Base-by-base conservation (phyloP, 1,140 invertebrate genomes). In the Aplysia californica region DNA sequence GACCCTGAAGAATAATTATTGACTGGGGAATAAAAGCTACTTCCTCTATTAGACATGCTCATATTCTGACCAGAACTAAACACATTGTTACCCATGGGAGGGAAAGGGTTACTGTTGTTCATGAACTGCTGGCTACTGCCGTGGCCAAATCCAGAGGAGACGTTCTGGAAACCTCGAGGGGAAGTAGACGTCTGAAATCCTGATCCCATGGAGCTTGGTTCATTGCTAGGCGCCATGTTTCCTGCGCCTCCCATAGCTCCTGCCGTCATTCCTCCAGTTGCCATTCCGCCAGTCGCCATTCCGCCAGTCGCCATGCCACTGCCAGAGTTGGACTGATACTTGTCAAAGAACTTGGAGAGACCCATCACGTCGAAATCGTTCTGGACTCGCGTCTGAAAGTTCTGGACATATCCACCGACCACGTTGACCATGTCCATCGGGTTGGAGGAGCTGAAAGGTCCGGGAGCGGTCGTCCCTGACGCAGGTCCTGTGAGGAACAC, bases 321-420 rank as follows among this genome's bases (percentile, higher is more conserved):
- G 23, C 6, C 64, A 31, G 64, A 36, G 10, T 18, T 26, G 4
- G 64, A 35, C 36, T 26, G 31, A 26, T 33, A 6, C 10, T 23
- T 66, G 64, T 66, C 35, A 36, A 33, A 29, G 64, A 69, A 41
- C n/a, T n/a, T 41, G 67, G 39, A 39, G 36, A 69, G 36, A 21
- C 59, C 71, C 59, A 64, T 41, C 21, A n/a, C 6, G 20, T 65
- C 4, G 21, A 41, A 1, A 3, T 64, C 71, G 20, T 61, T 35
- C 58, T 74, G 58, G 23, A 74, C 58, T n/a, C 56, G 15, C 6
- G 36, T 20, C 61, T 26, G 15, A 31, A 41, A 36, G 23, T n/a
- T n/a, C n/a, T n/a, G n/a, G n/a, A n/a, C n/a, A n/a, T n/a, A n/a
- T n/a, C n/a, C n/a, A n/a, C n/a, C n/a, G n/a, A n/a, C n/a, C n/a